A percentile compares a stretch with the other conserved stretches of the same genome.
These are phyloP conservation scores for Aleiodes leptofemur DNA, from an alignment of 2,888 invertebrate species.

Conservation along the genomic window DNA sequence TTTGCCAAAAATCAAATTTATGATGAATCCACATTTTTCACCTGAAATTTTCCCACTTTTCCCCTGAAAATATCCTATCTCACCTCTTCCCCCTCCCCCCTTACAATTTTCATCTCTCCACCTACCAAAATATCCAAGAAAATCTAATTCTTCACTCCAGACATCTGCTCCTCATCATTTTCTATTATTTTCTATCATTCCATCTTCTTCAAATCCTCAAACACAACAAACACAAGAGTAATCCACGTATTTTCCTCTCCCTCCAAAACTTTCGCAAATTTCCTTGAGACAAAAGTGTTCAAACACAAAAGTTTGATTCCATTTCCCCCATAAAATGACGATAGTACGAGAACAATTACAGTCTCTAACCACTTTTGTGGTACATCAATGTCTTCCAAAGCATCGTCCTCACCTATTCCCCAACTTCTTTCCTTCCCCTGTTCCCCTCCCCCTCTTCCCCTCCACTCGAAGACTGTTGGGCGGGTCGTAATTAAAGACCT, in stretches of 20 bases:
- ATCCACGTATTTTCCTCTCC: not conserved
- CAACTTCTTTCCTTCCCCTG: not conserved
- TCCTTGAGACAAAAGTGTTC: not conserved
- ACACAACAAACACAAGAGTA: not conserved
- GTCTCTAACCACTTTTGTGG: constrained; percentile 19
- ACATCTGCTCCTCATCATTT: too few relatives aligned
- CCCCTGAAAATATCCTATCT: too few relatives aligned
- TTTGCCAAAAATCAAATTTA: too few relatives aligned
- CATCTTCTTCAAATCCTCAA: too few relatives aligned
- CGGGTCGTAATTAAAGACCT: constrained; percentile 56
- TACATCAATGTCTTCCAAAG: constrained; percentile 11
- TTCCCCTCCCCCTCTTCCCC: too few relatives aligned
- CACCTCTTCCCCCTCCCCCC: too few relatives aligned
- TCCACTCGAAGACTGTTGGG: not conserved
- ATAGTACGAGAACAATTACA: constrained; percentile 8
- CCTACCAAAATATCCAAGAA: too few relatives aligned
- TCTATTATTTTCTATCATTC: too few relatives aligned
- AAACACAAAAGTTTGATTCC: constrained; percentile 21
- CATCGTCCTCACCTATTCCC: not conserved
- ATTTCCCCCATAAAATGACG: constrained; percentile 4
- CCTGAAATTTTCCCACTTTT: too few relatives aligned
- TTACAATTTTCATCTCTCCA: too few relatives aligned
- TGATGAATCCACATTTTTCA: too few relatives aligned
- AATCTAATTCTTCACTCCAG: too few relatives aligned
- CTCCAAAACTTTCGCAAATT: constrained; percentile 16